These are phyloP conservation scores for Microtus ochrogaster DNA, from an alignment of 2,113 vertebrate genomes.

Conservation along the genomic window DNA sequence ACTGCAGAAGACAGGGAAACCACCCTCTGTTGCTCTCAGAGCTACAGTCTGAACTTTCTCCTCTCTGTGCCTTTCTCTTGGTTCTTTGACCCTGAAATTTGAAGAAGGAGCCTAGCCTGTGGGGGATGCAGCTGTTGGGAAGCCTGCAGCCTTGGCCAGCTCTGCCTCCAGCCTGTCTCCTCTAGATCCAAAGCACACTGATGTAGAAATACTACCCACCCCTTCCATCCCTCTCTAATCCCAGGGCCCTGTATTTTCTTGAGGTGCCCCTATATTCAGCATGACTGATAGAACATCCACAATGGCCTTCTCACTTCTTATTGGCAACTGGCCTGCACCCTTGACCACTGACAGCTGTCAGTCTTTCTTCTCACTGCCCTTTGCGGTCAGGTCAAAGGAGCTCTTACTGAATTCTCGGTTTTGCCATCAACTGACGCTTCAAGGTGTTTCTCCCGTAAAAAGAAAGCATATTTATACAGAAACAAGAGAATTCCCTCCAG, in stretches of 20 bases:
- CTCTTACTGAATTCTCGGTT: background rate
- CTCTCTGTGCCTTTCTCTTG: background rate
- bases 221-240: too few species aligned
- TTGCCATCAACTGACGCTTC: background rate
- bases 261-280: background rate
- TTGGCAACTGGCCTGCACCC: too few species aligned
- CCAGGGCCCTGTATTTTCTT: background rate
- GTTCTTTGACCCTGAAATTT: background rate
- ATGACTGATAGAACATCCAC: background rate
- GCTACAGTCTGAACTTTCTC: background rate
- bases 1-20: background rate
- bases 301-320: background rate
- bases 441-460: background rate
- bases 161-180: background rate
- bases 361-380: background rate
- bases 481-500: background rate
- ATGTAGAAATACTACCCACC: too few species aligned
- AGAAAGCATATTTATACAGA: background rate
- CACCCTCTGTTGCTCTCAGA: background rate
- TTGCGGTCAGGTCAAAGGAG: background rate
- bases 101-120: background rate
- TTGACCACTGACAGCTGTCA: background rate
- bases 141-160: background rate
- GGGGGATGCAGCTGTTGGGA: background rate
- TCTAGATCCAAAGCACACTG: background rate